phyloP scores from a whole-genome alignment of 2,888 invertebrate species.

The Epirrhoe tristata region DNA sequence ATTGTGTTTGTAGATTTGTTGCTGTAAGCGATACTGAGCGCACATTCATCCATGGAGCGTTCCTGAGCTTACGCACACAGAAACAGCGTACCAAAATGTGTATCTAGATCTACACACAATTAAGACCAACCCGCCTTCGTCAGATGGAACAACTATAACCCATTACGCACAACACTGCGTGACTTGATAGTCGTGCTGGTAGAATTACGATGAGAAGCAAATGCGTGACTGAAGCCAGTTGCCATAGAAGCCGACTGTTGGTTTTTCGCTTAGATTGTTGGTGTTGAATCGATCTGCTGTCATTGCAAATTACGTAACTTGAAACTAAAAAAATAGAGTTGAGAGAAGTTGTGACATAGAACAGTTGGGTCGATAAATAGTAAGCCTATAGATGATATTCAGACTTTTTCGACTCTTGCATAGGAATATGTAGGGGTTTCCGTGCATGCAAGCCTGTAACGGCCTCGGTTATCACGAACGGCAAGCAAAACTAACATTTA shows the following conservation, averaged over 20 bases:
- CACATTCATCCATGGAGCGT: too few species aligned
- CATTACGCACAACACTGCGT: constrained; percentile 5
- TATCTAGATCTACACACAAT: too few species aligned
- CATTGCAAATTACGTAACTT: too few species aligned
- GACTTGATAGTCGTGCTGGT: constrained; percentile 15
- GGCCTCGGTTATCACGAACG: constrained; percentile 48
- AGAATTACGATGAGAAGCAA: constrained; percentile 14
- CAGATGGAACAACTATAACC: neutral
- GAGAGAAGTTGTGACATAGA: neutral
- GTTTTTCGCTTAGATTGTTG: neutral
- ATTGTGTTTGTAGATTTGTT: too few species aligned
- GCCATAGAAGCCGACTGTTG: constrained; percentile 11
- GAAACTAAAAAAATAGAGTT: too few species aligned
- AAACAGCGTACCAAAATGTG: too few species aligned
- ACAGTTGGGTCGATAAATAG: neutral
- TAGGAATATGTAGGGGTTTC: constrained; percentile 12
- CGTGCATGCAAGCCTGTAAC: constrained; percentile 33
- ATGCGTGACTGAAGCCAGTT: constrained; percentile 20
- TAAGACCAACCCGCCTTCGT: too few species aligned
- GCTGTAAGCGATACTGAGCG: too few species aligned
- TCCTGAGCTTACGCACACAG: too few species aligned
- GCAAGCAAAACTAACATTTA: constrained; percentile 51
- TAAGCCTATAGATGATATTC: neutral
- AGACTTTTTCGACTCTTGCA: constrained; percentile 6
- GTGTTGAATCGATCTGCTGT: neutral